A percentile compares a stretch with the other conserved stretches of the same genome.
phyloP scores from a whole-genome alignment of 2,888 invertebrate genomes.

The Eledona agricola region DNA sequence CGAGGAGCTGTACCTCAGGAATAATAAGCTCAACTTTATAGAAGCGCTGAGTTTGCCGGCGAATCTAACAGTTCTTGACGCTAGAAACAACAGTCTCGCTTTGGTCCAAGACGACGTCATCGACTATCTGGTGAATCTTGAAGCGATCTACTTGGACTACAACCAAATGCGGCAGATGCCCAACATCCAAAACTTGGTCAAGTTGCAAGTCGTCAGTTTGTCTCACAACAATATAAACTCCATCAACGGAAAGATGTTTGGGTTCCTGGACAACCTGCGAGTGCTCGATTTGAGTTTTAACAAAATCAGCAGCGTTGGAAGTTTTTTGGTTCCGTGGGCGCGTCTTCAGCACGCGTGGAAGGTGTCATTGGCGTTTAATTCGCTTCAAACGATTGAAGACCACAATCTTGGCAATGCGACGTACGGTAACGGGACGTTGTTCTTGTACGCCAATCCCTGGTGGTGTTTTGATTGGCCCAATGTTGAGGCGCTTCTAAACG shows the following conservation, averaged over 20 bases:
- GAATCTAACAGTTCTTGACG: conserved; percentile 6
- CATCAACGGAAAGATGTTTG: background rate
- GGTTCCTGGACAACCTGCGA: background rate
- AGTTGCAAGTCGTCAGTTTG: background rate
- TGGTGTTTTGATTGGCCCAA: conserved; percentile 1
- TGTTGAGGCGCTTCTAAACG: no score
- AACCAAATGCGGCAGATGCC: background rate
- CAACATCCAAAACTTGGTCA: background rate
- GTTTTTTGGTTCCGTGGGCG: background rate
- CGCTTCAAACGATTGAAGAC: background rate
- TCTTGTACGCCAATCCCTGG: conserved; percentile 21
- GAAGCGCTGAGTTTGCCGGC: background rate
- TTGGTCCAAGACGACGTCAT: background rate
- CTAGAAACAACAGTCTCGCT: conserved; percentile 1
- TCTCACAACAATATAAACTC: conserved; percentile 5
- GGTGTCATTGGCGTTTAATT: conserved; percentile 11
- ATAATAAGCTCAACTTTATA: background rate
- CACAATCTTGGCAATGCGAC: background rate
- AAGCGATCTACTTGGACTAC: conserved; percentile 1
- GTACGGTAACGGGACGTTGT: background rate
- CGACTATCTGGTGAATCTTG: background rate
- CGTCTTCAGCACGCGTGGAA: no score
- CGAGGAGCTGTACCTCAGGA: background rate
- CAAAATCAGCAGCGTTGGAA: background rate
- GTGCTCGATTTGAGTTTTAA: conserved; percentile 18